Conservation (phyloP, 2,113 vertebrate species). For the Beaufortia kweichowensis region DNA sequence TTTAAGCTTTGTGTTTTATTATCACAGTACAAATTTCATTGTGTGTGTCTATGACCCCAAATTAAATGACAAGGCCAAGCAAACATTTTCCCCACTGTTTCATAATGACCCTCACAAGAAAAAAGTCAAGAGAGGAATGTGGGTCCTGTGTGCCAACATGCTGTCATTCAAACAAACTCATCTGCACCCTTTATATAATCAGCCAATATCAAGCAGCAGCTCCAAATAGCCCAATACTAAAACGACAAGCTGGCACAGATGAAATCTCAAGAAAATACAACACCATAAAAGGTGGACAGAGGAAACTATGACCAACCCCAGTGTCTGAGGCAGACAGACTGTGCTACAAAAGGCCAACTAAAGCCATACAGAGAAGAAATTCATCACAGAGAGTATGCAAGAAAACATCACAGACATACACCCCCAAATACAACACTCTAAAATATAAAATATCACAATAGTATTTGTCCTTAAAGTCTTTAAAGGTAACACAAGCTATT, state of each 20-base stretch:
- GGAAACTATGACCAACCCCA: slow-evolving; percentile 16
- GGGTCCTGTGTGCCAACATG: slow-evolving; percentile 6
- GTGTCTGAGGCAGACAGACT: slow-evolving; percentile 16
- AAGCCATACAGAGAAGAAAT: slow-evolving; percentile 22
- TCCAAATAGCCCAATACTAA: slow-evolving; percentile 14
- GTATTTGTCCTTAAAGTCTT: slow-evolving; percentile 2
- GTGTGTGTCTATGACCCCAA: neutral
- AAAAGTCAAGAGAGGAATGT: slow-evolving; percentile 30
- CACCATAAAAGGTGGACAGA: slow-evolving; percentile 49
- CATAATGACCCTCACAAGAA: slow-evolving; percentile 39
- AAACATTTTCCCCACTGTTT: slow-evolving; percentile 45
- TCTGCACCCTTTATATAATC: slow-evolving; percentile 36
- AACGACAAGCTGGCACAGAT: slow-evolving; percentile 30
- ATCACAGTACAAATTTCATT: neutral
- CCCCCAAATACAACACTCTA: neutral
- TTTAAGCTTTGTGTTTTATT: slow-evolving; percentile 19
- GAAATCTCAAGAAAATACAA: slow-evolving; percentile 36
- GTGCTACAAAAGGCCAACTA: slow-evolving; percentile 6
- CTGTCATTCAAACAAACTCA: slow-evolving; percentile 35
- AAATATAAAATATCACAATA: slow-evolving; percentile 33
- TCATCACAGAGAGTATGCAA: slow-evolving; percentile 11
- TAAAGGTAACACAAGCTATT: slow-evolving; percentile 11
- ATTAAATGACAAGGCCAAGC: slow-evolving; percentile 43
- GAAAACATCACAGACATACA: slow-evolving; percentile 34
- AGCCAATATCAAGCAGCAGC: slow-evolving; percentile 4